A percentile compares a stretch with the other conserved stretches of the same genome.
Evolutionary conservation across 2,113 vertebrate species (phyloP).

Genomic region (Malurus elegans): DNA sequence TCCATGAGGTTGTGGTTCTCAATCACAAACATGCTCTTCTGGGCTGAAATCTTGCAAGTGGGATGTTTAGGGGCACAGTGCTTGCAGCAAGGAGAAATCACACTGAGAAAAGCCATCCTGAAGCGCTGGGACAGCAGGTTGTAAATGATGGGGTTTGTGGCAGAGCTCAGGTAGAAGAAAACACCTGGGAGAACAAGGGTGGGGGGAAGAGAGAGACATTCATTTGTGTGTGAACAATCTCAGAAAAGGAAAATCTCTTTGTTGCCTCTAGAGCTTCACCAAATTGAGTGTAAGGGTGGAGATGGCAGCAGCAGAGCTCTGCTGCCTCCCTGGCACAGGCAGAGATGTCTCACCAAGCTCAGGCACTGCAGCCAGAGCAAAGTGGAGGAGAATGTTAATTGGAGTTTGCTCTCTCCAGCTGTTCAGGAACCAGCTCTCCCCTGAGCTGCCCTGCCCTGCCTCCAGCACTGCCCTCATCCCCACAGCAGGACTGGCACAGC

Average conservation of each 20-base stretch:
- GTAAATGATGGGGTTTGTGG: constrained; percentile 80
- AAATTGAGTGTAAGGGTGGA: background rate
- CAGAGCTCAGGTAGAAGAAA: constrained; percentile 81
- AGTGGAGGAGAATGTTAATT: background rate
- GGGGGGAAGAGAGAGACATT: background rate
- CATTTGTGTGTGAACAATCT: background rate
- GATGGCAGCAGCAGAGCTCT: background rate
- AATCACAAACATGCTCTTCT: constrained; percentile 44
- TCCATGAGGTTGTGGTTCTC: constrained; percentile 53
- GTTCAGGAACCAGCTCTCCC: background rate
- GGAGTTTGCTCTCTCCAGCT: background rate
- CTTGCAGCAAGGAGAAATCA: constrained; percentile 64
- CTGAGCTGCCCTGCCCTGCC: background rate
- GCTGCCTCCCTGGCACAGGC: background rate
- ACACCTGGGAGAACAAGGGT: constrained; percentile 58
- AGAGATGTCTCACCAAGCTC: background rate
- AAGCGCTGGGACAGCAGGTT: constrained; percentile 77
- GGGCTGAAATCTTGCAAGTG: background rate
- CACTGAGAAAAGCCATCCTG: constrained; percentile 69
- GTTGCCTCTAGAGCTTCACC: background rate
- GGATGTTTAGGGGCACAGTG: background rate
- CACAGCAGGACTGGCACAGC: background rate
- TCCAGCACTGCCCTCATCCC: background rate
- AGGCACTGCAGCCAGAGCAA: background rate
- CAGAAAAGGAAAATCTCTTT: background rate